Base-by-base conservation (phyloP, 2,888 invertebrate genomes). In the Aquatica leii region DNA sequence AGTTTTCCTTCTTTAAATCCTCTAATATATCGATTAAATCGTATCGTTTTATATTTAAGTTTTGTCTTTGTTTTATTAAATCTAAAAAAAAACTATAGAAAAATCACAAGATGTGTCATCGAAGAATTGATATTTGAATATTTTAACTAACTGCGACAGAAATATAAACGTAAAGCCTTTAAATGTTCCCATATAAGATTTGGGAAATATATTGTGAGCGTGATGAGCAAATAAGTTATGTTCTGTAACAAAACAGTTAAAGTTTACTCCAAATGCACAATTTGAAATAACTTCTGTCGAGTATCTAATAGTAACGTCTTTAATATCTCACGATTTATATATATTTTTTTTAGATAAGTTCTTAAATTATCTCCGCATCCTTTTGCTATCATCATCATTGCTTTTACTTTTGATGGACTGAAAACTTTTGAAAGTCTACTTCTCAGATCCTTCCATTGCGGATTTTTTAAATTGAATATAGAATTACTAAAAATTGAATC, bases 381-480 rank as follows among this genome's bases (percentile, higher is more conserved):
- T 37, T 77, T 69, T 73, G 85, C 82, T 24, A 84, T 74, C 0
- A 80, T 79, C 20, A 84, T 80, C 85, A 86, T 85, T 40, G 73
- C 76, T 71, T 83, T 86, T 58, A 87, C 75, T 73, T 86, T n/a
- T 18, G 84, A 85, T 1, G 83, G 81, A 0, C 86, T 84, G 70
- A 87, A 84, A 0, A 84, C 83, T 0, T 86, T 86, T 0, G 85
- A 83, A 21, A 87, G 73, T 66, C 84, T 85, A 0, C 80, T 71
- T 20, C 87, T 78, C 12, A 85, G 71, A 34, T 76, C 77, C 69
- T 82, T 85, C 87, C 87, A 87, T 1, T 81, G 80, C 0, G 83
- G 82, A 59, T 84, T 84, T 62, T 81, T 82, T 55, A 83, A 69
- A 1, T 82, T 78, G 62, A 86, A 79, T 48, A 84, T 67, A 69